These are phyloP conservation scores for Oasisia sp. DNA, from an alignment of 2,888 invertebrate species.

Conservation along the genomic window DNA sequence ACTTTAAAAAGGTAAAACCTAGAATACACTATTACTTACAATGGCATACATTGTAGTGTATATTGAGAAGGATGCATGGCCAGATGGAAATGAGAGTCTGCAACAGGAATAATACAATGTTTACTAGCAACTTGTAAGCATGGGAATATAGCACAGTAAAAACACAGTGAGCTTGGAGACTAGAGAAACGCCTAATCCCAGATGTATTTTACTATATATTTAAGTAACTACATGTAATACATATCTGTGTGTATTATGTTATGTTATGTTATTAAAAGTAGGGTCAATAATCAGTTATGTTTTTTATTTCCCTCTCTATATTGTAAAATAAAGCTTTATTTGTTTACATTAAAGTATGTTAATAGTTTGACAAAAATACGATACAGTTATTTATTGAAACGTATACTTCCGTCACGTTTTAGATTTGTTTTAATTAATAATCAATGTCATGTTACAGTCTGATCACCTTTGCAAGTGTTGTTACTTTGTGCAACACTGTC, in stretches of 20 bases:
- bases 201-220: no score
- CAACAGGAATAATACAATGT: slow-evolving; percentile 28
- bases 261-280: no score
- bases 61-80: slow-evolving; percentile 58
- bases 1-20: no score
- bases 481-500: not conserved
- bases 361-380: no score
- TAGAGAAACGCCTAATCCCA: not conserved
- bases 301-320: no score
- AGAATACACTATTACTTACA: slow-evolving; percentile 47
- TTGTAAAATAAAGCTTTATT: no score
- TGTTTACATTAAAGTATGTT: no score
- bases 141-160: not conserved
- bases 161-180: not conserved
- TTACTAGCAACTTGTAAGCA: not conserved
- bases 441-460: not conserved
- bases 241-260: no score
- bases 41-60: slow-evolving; percentile 54
- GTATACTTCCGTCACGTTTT: no score
- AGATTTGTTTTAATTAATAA: not conserved
- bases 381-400: no score
- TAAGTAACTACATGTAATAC: no score
- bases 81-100: slow-evolving; percentile 63
- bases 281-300: no score
- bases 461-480: not conserved